phyloP scores from a whole-genome alignment of 2,888 invertebrate species.

The Drosophila phalerata region DNA sequence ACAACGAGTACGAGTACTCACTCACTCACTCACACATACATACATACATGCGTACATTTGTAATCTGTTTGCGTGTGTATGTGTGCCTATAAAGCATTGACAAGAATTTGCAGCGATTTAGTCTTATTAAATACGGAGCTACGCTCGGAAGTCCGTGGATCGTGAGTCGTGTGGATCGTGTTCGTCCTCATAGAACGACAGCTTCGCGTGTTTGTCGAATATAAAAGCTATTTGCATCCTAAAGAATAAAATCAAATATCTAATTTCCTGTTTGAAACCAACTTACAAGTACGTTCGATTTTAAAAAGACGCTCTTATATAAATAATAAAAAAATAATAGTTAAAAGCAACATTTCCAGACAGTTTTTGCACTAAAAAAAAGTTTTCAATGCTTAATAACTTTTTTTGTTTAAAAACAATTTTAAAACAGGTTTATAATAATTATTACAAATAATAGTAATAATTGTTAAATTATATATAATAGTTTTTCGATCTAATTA shows the following conservation, averaged over 20 bases:
- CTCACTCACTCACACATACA: neutral
- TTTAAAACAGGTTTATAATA: neutral
- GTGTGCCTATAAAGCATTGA: slow-evolving; percentile 68
- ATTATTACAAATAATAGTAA: too few species aligned
- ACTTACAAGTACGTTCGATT: slow-evolving; percentile 5
- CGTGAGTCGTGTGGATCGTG: slow-evolving; percentile 33
- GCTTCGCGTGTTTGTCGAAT: slow-evolving; percentile 4
- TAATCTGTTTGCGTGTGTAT: slow-evolving; percentile 37
- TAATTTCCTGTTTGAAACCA: slow-evolving; percentile 7
- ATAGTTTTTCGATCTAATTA: too few species aligned
- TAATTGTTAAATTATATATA: too few species aligned
- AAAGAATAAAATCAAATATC: neutral
- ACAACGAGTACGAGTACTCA: slow-evolving; percentile 22
- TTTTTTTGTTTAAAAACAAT: too few species aligned
- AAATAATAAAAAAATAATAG: neutral
- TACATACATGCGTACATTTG: neutral
- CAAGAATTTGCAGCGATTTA: slow-evolving; percentile 70
- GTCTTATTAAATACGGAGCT: slow-evolving; percentile 63
- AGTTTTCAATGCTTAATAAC: too few species aligned
- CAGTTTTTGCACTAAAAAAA: neutral
- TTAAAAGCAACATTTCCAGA: neutral
- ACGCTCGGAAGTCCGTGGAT: slow-evolving; percentile 48
- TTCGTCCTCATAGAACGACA: slow-evolving; percentile 2
- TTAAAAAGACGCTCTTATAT: neutral
- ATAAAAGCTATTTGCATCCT: slow-evolving; percentile 4